Conservation (phyloP, 2,113 vertebrate genomes). For the Cercopithecus mona region DNA sequence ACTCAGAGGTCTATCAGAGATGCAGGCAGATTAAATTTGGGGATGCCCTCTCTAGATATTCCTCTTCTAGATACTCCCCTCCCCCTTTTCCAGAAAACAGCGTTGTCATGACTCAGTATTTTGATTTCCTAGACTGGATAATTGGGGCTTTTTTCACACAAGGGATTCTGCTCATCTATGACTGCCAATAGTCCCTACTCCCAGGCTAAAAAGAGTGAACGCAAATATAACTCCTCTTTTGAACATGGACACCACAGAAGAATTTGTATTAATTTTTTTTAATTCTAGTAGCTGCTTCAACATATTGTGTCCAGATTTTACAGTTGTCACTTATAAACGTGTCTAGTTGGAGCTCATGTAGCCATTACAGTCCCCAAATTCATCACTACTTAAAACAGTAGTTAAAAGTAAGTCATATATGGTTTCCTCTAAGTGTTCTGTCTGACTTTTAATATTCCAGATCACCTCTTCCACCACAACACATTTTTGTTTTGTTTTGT, state of each 20-base stretch:
- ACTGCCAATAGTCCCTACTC: not conserved
- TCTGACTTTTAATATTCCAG: not conserved
- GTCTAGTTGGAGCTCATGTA: not conserved
- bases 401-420: not conserved
- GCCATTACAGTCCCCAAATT: not conserved
- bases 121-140: not conserved
- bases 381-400: not conserved
- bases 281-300: not conserved
- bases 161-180: not conserved
- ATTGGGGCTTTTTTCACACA: not conserved
- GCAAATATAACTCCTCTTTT: not conserved
- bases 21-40: not conserved
- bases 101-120: not conserved
- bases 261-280: not conserved
- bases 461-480: fast-evolving
- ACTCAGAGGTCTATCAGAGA: not conserved
- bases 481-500: not conserved
- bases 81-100: not conserved
- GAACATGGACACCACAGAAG: not conserved
- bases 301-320: not conserved
- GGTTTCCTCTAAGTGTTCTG: not conserved
- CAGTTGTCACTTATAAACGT: not conserved
- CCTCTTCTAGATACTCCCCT: not conserved
- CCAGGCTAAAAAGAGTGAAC: not conserved
- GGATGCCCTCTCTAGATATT: not conserved